Evolutionary conservation across 64 coral and sea anemone species (phyloP).

Genomic region (Porites australiensis): DNA sequence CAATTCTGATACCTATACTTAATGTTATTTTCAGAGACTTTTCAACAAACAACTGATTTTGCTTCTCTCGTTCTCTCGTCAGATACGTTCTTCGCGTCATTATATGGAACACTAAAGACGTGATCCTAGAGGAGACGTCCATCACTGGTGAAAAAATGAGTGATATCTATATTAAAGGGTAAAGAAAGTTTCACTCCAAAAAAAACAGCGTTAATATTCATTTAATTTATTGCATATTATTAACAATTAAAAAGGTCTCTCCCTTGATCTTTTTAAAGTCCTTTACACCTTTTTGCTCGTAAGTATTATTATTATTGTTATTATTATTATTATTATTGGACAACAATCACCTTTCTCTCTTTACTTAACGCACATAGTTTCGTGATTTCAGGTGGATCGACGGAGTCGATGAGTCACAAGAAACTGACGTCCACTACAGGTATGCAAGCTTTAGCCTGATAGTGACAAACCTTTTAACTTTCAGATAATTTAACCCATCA

Average conservation of each 20-base stretch:
- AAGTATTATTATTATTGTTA: too few species aligned
- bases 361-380: not conserved
- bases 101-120: conserved; percentile 88
- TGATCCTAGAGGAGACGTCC: conserved; percentile 78
- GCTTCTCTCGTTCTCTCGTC: not conserved
- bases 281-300: too few species aligned
- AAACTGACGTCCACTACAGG: conserved; percentile 96
- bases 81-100: conserved; percentile 81
- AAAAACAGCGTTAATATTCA: not conserved
- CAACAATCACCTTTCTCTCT: too few species aligned
- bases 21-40: too few species aligned
- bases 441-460: not conserved
- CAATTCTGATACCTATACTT: too few species aligned
- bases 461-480: too few species aligned
- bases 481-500: too few species aligned
- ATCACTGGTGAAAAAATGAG: conserved; percentile 88
- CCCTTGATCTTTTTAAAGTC: too few species aligned
- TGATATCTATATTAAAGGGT: conserved; percentile 92
- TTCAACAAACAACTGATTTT: not conserved
- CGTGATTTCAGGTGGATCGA: conserved; percentile 74
- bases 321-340: too few species aligned
- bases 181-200: not conserved
- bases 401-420: conserved; percentile 80
- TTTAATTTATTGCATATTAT: too few species aligned
- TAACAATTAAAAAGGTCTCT: too few species aligned